Evolutionary conservation across 2,113 vertebrate species (phyloP), one percentile per base, ranked within the genome.

Genomic region (Phalacrocorax aristotelis): DNA sequence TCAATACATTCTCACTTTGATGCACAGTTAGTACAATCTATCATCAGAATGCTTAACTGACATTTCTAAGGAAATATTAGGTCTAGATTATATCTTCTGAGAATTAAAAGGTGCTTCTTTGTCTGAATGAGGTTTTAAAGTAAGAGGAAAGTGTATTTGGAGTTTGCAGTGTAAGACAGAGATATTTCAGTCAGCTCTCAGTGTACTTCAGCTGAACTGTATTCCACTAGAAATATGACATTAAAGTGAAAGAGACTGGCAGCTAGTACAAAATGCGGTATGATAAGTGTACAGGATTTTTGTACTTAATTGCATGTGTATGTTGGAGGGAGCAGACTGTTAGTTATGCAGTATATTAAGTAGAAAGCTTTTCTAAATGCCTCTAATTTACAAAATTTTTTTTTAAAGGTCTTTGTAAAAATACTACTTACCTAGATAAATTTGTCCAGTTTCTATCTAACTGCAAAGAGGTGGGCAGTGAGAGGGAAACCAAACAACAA

Each of bases 401-500:
- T 90, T 54, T 51, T 3, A 62, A 87, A 66, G 2, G 7, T 27
- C 51, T 84, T 93, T 32, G 5, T 64, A 70, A 32, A 2, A 65
- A 55, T 79, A 49, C 16, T 76, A 65, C 51, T 62, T 6, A 23
- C 10, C 11, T 57, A 30, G 16, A 26, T 77, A 77, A n/a, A 40
- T 86, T 48, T 64, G 2, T 16, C 11, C 11, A 7, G 7, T 48
- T 58, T 90, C 58, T 58, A 40, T 22, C 17, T 7, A 44, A 1
- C 9, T 61, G 6, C 23, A 76, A n/a, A 3, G 0, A 75, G 5
- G 6, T 49, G 18, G 2, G 9, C 2, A 3, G 9, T 0, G 1
- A 64, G 13, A 42, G 8, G 3, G 4, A 57, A 94, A 87, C 3
- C 21, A 66, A 78, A 49, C 2, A 48, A 29, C 3, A 70, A 54